Evolutionary conservation across 2,888 invertebrate species (phyloP).

Genomic region (Thysanoteuthis rhombus): DNA sequence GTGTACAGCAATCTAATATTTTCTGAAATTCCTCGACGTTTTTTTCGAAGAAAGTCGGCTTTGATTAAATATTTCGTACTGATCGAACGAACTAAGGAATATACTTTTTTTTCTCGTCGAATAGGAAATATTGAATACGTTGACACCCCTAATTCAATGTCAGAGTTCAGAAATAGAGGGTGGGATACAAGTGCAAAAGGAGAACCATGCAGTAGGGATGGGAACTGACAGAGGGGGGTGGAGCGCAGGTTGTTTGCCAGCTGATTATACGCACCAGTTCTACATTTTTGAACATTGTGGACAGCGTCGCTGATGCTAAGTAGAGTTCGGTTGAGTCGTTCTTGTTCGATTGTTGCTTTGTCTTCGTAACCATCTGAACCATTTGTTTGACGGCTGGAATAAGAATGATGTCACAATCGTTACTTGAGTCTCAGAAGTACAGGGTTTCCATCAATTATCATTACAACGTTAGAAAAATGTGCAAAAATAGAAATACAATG

Average conservation of each 20-base stretch:
- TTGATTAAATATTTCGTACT: not conserved
- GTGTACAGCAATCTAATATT: too few relatives aligned
- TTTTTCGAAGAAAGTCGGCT: not conserved
- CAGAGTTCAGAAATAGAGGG: not conserved
- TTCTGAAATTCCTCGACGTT: not conserved
- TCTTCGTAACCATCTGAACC: slow-evolving; percentile 14
- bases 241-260: not conserved
- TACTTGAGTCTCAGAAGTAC: too few relatives aligned
- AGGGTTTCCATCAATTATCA: not conserved
- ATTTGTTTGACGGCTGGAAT: not conserved
- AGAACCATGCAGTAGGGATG: not conserved
- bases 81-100: not conserved
- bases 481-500: too few relatives aligned
- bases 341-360: not conserved
- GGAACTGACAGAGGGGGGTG: not conserved
- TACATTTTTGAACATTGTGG: slow-evolving; percentile 25
- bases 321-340: slow-evolving; percentile 12
- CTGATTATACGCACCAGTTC: slow-evolving; percentile 23
- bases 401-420: too few relatives aligned
- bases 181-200: not conserved
- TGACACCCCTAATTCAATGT: not conserved
- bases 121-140: not conserved
- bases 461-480: too few relatives aligned
- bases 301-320: slow-evolving; percentile 31
- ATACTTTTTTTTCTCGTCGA: not conserved